Base-by-base conservation (phyloP, 2,888 invertebrate species). In the Pristionchus arcanus region DNA sequence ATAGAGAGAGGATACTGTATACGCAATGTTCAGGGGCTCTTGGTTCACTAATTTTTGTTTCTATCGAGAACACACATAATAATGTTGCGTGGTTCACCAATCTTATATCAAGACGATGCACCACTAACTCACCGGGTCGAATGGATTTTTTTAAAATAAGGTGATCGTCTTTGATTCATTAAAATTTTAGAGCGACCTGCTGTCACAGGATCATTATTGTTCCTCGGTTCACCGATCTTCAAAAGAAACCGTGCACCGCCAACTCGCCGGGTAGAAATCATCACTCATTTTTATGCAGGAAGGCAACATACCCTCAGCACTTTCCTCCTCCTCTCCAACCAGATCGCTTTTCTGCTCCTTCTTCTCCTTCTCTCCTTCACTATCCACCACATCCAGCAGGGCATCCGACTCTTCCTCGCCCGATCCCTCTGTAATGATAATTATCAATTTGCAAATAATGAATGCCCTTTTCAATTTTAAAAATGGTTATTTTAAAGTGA, bases 271-370 rank as follows among this genome's bases (percentile, higher is more conserved):
- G 42, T 49, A 49, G 42, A 49, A 49, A 49, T 49, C 13, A 49
- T 9, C 13, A 49, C 42, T 49, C n/a, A n/a, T 49, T 49, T 49
- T 3, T 28, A 11, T 15, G 11, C 3, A 25, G 28, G 25, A 19
- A 42, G n/a, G n/a, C 71, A 31, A 31, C 88, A 34, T 53, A 49
- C 90, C 90, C 63, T 68, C 74, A 9, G 90, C 89, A 31, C 89
- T 84, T 16, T 91, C 91, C 68, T 91, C 91, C 63, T 91, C 90
- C 16, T 84, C 66, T 55, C 74, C 74, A 3, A 68, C 55, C 59
- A 42, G n/a, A 31, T 37, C 74, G 11, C 53, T 42, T 42, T 28
- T 81, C 66, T 31, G 5, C 4, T 59, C 89, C 25, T 11, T 66
- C 81, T 83, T 81, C 66, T 83, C 66, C 31, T 83, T 63, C 89